Conservation (phyloP, 2,797 vertebrate genomes). For the Poeciliopsis turneri region DNA sequence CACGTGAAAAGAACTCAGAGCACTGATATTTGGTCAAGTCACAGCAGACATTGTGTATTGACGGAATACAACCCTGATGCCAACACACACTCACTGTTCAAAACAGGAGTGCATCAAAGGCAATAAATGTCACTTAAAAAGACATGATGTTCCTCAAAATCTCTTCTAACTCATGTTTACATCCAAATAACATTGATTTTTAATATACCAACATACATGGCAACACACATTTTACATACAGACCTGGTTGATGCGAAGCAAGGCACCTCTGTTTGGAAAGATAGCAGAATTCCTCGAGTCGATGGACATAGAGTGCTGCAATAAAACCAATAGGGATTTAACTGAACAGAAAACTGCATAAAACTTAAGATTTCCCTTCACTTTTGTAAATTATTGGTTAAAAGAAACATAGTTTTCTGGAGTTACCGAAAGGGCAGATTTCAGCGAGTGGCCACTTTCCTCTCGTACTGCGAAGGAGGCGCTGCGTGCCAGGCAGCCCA, state of each 20-base stretch:
- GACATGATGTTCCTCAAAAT: not conserved
- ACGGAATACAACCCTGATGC: not conserved
- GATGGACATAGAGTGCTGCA: conserved; percentile 90
- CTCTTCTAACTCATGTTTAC: not conserved
- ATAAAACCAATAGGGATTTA: conserved; percentile 4
- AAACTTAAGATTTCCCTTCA: not conserved
- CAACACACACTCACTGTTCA: not conserved
- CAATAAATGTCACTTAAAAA: not conserved
- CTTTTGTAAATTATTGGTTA: not conserved
- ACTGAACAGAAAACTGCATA: not conserved
- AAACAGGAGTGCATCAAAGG: not conserved
- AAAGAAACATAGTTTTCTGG: not conserved
- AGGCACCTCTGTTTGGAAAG: conserved; percentile 89
- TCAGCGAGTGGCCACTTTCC: conserved; percentile 95
- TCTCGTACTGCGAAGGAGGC: conserved; percentile 95
- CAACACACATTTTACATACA: conserved; percentile 12
- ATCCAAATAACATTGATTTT: not conserved
- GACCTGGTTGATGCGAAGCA: conserved; percentile 95
- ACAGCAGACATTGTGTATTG: not conserved
- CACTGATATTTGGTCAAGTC: not conserved
- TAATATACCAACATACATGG: not conserved
- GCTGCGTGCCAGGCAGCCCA: conserved; percentile 92
- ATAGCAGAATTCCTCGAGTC: conserved; percentile 95
- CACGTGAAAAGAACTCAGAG: not conserved
- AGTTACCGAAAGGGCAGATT: conserved; percentile 91